Evolutionary conservation across 2,888 invertebrate species (phyloP).

Genomic region (Oscheius sp.): DNA sequence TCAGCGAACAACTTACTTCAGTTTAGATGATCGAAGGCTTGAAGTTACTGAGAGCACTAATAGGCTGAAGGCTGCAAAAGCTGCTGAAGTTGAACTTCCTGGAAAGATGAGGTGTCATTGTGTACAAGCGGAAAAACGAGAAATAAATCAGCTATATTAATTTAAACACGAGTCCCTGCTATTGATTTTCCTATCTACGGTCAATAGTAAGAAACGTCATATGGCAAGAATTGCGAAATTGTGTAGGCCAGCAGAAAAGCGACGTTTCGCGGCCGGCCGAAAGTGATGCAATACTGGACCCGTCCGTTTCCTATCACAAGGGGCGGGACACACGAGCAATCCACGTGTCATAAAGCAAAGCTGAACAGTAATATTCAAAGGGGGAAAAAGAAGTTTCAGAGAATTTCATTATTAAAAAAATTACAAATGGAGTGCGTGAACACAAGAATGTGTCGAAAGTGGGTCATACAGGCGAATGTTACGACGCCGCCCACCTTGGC

Average conservation of each 20-base stretch:
- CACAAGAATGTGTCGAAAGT: too few relatives aligned
- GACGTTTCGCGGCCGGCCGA: slow-evolving; percentile 4
- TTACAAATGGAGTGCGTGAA: too few relatives aligned
- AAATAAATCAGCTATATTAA: background rate
- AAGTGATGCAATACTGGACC: slow-evolving; percentile 28
- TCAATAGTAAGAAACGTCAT: background rate
- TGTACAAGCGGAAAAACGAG: background rate
- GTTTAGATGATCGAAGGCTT: slow-evolving; percentile 1
- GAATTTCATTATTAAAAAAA: too few relatives aligned
- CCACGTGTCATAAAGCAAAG: too few relatives aligned
- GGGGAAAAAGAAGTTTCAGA: too few relatives aligned
- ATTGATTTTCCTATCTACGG: background rate
- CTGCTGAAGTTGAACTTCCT: slow-evolving; percentile 24
- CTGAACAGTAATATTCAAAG: too few relatives aligned
- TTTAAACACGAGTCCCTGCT: background rate
- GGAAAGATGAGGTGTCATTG: background rate
- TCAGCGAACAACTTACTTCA: background rate
- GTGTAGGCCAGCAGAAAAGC: background rate
- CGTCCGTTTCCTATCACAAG: slow-evolving; percentile 3
- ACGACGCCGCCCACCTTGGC: too few relatives aligned
- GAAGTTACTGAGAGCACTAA: background rate
- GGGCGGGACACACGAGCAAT: slow-evolving; percentile 4
- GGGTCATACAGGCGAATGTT: too few relatives aligned
- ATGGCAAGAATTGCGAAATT: slow-evolving; percentile 6
- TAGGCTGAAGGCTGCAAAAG: slow-evolving; percentile 14